Percentiles rank a stretch among this genome's conserved stretches.
These are phyloP conservation scores for Anadara kagoshimensis DNA, from an alignment of 1,140 invertebrate genomes.

Conservation along the genomic window DNA sequence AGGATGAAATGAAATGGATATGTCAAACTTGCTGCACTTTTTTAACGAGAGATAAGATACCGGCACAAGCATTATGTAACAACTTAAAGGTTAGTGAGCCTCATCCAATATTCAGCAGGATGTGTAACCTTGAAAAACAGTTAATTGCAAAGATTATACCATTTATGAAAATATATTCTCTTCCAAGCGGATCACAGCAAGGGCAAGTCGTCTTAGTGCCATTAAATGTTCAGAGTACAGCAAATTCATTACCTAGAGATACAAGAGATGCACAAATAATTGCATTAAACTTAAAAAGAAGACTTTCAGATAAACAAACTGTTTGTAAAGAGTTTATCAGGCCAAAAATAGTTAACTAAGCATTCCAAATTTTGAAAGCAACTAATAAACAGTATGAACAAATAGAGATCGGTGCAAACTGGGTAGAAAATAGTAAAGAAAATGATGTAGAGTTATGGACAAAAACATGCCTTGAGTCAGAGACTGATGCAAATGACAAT, in stretches of 20 bases:
- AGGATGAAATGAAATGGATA: no score
- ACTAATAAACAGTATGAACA: neutral
- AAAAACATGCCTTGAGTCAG: no score
- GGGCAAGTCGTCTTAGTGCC: no score
- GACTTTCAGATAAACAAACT: neutral
- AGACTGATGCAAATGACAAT: no score
- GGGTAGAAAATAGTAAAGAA: neutral
- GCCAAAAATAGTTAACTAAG: neutral
- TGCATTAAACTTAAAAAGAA: neutral
- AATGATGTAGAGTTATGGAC: no score
- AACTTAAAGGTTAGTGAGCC: neutral
- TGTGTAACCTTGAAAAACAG: neutral
- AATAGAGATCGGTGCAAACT: no score
- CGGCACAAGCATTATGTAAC: no score
- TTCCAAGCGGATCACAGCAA: neutral
- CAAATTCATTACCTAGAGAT: conserved; percentile 1
- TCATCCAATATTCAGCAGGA: neutral
- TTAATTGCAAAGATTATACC: neutral
- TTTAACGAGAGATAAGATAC: no score
- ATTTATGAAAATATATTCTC: neutral
- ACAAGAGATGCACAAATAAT: neutral
- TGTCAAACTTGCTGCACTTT: no score
- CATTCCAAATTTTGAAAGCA: neutral
- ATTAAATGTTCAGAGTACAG: conserved; percentile 7
- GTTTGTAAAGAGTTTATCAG: neutral